phyloP scores from a whole-genome alignment of 2,888 invertebrate genomes.

The Agelastica alni region DNA sequence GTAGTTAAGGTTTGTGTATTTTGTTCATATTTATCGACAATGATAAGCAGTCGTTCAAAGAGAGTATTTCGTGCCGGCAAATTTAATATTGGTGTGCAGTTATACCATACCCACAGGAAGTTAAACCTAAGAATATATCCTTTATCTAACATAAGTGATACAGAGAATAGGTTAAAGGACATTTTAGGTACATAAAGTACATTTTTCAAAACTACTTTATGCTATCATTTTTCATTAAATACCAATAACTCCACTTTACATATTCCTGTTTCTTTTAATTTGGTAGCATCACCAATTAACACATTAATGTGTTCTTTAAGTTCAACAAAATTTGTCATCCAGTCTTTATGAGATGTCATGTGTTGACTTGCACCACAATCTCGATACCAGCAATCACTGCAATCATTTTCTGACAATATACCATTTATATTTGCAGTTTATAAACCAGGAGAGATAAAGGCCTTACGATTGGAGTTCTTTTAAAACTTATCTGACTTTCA shows the following conservation, averaged over 20 bases:
- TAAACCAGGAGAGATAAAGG: conserved; percentile 20
- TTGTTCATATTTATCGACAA: no score
- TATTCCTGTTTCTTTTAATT: conserved; percentile 37
- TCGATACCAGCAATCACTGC: no score
- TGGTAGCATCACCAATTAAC: conserved; percentile 34
- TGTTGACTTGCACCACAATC: conserved; percentile 42
- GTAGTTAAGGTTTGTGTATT: no score
- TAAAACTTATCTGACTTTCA: conserved; percentile 6
- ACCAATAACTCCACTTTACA: no score
- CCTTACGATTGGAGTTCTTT: conserved; percentile 4
- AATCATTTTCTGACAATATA: conserved; percentile 15
- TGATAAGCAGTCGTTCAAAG: no score
- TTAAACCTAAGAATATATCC: conserved; percentile 13
- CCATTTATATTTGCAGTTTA: conserved; percentile 20
- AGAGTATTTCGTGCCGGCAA: no score
- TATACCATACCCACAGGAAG: no score
- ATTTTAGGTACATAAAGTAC: conserved; percentile 23
- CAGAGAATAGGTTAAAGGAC: conserved; percentile 12
- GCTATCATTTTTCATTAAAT: conserved; percentile 39
- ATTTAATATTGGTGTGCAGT: no score
- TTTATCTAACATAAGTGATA: conserved; percentile 10
- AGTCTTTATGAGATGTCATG: conserved; percentile 34
- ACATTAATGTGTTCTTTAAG: conserved; percentile 21
- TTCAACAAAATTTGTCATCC: conserved; percentile 33
- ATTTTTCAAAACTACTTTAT: conserved; percentile 24